phyloP scores from a whole-genome alignment of 2,888 invertebrate genomes.

The Silvanus unidentatus region DNA sequence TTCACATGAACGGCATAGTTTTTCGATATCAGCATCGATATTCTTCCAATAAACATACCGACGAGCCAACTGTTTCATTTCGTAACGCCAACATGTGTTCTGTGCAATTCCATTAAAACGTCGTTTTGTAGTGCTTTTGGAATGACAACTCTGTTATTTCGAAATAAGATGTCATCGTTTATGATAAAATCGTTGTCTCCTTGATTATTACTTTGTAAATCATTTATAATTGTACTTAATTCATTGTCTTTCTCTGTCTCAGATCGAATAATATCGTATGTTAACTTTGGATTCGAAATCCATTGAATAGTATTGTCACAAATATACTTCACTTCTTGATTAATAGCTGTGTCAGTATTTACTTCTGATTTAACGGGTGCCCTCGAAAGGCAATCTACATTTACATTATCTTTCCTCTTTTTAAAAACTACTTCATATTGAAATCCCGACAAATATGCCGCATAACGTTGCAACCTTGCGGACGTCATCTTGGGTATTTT shows the following conservation, averaged over 20 bases:
- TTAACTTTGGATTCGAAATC: slow-evolving; percentile 1
- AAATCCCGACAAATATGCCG: slow-evolving; percentile 3
- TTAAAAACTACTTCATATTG: background rate
- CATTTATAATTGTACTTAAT: background rate
- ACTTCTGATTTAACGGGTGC: background rate
- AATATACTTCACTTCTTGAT: background rate
- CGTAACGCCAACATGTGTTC: background rate
- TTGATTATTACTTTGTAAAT: background rate
- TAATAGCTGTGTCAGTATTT: background rate
- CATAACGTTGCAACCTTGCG: slow-evolving; percentile 30
- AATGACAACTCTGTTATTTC: background rate
- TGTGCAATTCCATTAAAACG: background rate
- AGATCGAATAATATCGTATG: background rate
- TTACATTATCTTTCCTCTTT: background rate
- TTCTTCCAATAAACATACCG: slow-evolving; percentile 24
- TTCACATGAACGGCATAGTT: slow-evolving; percentile 18
- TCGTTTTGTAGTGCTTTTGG: background rate
- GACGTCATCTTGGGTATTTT: slow-evolving; percentile 32
- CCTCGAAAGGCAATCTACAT: slow-evolving; percentile 2
- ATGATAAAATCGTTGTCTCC: background rate
- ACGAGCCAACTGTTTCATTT: slow-evolving; percentile 15
- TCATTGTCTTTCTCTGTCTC: background rate
- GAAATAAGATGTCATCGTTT: background rate
- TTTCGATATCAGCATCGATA: slow-evolving; percentile 23
- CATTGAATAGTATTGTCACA: background rate